phyloP scores from a whole-genome alignment of 2,888 invertebrate genomes.

The Pegoplata infirma region DNA sequence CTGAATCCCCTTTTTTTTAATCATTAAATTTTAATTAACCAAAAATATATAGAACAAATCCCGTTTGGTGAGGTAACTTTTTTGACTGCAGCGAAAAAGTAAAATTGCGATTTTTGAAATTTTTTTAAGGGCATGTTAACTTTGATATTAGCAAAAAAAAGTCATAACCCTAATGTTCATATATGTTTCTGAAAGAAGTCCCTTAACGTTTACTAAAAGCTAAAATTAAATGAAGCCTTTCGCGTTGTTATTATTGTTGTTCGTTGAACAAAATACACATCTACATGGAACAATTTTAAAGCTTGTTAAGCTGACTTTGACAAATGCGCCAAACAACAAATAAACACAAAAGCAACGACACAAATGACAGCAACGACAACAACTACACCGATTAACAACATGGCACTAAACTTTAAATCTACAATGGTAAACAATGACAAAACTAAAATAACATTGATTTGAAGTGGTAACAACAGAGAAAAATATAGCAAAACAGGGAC shows the following conservation, averaged over 20 bases:
- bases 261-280: not conserved
- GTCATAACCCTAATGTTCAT: too few relatives aligned
- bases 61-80: too few relatives aligned
- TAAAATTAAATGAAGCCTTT: constrained; percentile 41
- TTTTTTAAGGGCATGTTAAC: too few relatives aligned
- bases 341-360: not conserved
- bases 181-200: too few relatives aligned
- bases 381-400: constrained; percentile 17
- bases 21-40: too few relatives aligned
- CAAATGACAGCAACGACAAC: too few relatives aligned
- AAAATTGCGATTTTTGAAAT: too few relatives aligned
- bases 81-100: too few relatives aligned
- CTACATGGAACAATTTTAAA: constrained; percentile 50
- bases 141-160: too few relatives aligned
- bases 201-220: constrained; percentile 18
- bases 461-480: constrained; percentile 25
- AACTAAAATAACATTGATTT: constrained; percentile 46
- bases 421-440: constrained; percentile 42
- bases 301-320: constrained; percentile 66
- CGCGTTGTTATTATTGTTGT: constrained; percentile 25
- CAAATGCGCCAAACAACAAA: constrained; percentile 59
- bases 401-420: constrained; percentile 39
- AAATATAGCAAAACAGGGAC: not conserved
- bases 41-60: too few relatives aligned
- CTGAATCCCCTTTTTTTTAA: too few relatives aligned